Conservation (phyloP, 2,797 vertebrate genomes). For the Crax fasciolata region DNA sequence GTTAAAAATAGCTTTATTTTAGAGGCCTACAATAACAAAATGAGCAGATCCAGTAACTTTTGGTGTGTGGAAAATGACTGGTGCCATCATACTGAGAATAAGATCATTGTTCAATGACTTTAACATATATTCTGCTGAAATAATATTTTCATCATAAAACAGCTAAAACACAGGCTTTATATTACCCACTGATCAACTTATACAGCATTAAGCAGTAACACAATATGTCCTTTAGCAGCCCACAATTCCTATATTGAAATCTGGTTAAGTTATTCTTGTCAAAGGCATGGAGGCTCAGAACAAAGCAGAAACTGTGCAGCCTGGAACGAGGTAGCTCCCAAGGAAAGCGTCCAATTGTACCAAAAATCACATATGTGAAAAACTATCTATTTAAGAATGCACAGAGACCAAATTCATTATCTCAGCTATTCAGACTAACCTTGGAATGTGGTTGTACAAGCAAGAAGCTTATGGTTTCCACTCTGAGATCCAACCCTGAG, state of each 20-base stretch:
- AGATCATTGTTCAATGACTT: slow-evolving; percentile 65
- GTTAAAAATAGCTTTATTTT: slow-evolving; percentile 31
- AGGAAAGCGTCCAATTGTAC: slow-evolving; percentile 73
- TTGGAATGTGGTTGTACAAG: slow-evolving; percentile 79
- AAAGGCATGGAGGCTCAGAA: slow-evolving; percentile 41
- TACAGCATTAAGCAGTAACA: slow-evolving; percentile 64
- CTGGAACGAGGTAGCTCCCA: slow-evolving; percentile 63
- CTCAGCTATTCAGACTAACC: slow-evolving; percentile 79
- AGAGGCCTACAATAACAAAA: slow-evolving; percentile 61
- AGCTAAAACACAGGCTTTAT: slow-evolving; percentile 50
- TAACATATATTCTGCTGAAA: slow-evolving; percentile 60
- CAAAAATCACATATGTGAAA: slow-evolving; percentile 68
- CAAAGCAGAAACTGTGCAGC: slow-evolving; percentile 73
- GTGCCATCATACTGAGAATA: slow-evolving; percentile 52
- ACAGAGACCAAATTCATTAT: slow-evolving; percentile 80
- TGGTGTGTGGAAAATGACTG: slow-evolving; percentile 55
- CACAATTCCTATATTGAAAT: slow-evolving; percentile 59
- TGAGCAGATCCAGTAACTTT: slow-evolving; percentile 47
- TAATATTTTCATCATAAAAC: slow-evolving; percentile 65
- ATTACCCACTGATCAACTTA: slow-evolving; percentile 65
- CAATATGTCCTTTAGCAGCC: slow-evolving; percentile 62
- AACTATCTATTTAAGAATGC: slow-evolving; percentile 76
- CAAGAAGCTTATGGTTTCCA: slow-evolving; percentile 78
- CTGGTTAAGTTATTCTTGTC: slow-evolving; percentile 73
- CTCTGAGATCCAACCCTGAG: slow-evolving; percentile 70